These are phyloP conservation scores for Piezodorus guildinii DNA, from an alignment of 1,140 invertebrate genomes.

Conservation along the genomic window DNA sequence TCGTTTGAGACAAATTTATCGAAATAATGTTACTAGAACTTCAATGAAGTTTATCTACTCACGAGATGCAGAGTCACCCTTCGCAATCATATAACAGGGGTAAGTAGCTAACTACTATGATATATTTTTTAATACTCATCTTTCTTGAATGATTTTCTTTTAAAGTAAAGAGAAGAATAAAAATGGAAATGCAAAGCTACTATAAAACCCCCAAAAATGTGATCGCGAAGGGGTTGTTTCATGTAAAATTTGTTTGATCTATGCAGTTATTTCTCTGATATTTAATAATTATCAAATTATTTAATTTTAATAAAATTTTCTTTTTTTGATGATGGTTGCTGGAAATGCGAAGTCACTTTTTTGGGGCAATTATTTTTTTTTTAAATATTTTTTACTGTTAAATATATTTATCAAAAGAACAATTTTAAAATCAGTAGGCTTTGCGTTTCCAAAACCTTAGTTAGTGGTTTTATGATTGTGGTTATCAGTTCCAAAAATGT, in stretches of 20 bases:
- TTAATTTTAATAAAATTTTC: too few relatives aligned
- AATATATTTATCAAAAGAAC: too few relatives aligned
- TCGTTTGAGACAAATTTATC: too few relatives aligned
- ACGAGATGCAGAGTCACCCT: too few relatives aligned
- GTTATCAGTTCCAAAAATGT: too few relatives aligned
- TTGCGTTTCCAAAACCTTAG: too few relatives aligned
- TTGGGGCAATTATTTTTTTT: background rate
- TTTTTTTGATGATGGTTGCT: background rate
- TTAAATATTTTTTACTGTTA: too few relatives aligned
- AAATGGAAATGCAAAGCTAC: constrained; percentile 6
- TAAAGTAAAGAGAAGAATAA: background rate
- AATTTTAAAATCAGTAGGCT: too few relatives aligned
- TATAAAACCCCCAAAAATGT: background rate
- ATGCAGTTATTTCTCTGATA: too few relatives aligned
- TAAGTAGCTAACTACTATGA: background rate
- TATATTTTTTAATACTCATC: background rate
- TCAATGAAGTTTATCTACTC: background rate
- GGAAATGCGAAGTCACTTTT: constrained; percentile 4
- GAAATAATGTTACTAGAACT: background rate
- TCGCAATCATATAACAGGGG: background rate
- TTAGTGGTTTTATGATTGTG: too few relatives aligned
- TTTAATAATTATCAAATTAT: too few relatives aligned
- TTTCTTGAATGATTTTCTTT: background rate
- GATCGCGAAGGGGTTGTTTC: background rate
- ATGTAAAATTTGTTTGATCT: too few relatives aligned